These are phyloP conservation scores for Erebia aethiops DNA, from an alignment of 2,888 invertebrate genomes.

Conservation along the genomic window DNA sequence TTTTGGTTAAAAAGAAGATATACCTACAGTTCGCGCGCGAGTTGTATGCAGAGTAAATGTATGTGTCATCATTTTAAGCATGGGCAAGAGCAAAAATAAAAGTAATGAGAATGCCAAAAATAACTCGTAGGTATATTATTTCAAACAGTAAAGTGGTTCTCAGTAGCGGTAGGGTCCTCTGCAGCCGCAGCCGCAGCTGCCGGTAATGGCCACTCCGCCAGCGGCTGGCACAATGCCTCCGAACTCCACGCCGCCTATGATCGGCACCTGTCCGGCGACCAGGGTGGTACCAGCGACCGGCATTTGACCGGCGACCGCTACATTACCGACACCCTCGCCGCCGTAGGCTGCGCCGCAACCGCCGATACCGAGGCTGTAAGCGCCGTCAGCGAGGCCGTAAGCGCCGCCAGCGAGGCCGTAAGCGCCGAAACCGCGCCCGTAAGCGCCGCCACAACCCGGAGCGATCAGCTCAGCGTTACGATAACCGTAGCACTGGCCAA, in stretches of 20 bases:
- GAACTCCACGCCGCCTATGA: conserved; percentile 49
- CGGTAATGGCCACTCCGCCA: conserved; percentile 47
- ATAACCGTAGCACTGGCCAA: conserved; percentile 32
- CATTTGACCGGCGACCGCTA: conserved; percentile 47
- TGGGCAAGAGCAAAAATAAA: too few relatives aligned
- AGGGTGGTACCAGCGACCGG: conserved; percentile 47
- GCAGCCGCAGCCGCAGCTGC: conserved; percentile 35
- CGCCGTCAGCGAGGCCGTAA: conserved; percentile 16
- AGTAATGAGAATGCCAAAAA: too few relatives aligned
- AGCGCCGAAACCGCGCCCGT: conserved; percentile 13
- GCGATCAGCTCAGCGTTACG: too few relatives aligned
- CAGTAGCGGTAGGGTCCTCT: conserved; percentile 10
- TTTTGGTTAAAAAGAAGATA: too few relatives aligned
- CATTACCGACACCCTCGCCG: conserved; percentile 46
- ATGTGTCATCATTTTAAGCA: too few relatives aligned
- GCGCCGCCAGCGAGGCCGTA: conserved; percentile 39
- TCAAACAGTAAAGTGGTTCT: conserved; percentile 6
- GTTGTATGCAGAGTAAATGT: too few relatives aligned
- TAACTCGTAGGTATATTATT: too few relatives aligned
- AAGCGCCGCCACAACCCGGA: too few relatives aligned
- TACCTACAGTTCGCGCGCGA: too few relatives aligned
- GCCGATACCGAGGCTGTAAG: neutral
- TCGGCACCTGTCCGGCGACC: conserved; percentile 51
- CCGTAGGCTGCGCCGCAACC: conserved; percentile 41
- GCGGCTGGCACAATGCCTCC: conserved; percentile 46